Evolutionary conservation across 1,140 invertebrate species (phyloP).

Genomic region (Uloborus diversus): DNA sequence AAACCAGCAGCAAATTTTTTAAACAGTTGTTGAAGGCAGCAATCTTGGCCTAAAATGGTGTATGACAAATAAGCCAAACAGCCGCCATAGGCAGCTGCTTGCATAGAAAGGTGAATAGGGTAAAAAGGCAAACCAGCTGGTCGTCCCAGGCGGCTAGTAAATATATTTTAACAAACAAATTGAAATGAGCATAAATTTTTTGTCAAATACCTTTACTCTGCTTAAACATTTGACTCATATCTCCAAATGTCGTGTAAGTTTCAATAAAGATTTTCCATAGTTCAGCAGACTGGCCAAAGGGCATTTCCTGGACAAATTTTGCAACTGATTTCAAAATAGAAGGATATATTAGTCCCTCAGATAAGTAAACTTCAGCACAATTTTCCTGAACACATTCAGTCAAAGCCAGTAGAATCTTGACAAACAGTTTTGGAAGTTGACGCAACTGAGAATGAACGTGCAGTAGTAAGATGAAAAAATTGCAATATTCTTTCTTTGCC

Average conservation of each 20-base stretch:
- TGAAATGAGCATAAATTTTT: background rate
- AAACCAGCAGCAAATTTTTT: no score
- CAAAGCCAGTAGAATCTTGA: constrained; percentile 7
- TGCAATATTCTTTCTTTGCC: constrained; percentile 16
- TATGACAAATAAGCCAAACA: no score
- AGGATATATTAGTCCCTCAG: constrained; percentile 1
- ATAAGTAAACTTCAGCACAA: background rate
- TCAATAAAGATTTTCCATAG: constrained; percentile 38
- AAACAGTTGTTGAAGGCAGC: no score
- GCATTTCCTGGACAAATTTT: constrained; percentile 71
- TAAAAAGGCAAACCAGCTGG: no score
- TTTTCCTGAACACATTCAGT: constrained; percentile 26
- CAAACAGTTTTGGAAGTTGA: constrained; percentile 42
- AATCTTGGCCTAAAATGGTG: no score
- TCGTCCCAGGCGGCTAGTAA: no score
- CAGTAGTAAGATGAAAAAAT: constrained; percentile 3
- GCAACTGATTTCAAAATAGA: background rate
- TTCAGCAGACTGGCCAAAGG: constrained; percentile 35
- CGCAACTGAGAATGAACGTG: background rate
- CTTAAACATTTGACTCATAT: background rate
- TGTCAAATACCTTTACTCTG: constrained; percentile 27
- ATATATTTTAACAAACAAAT: no score
- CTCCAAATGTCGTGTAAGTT: constrained; percentile 10
- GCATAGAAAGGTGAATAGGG: no score
- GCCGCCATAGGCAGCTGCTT: no score